phyloP scores from a whole-genome alignment of 2,888 invertebrate species.

The Dione vanillae region DNA sequence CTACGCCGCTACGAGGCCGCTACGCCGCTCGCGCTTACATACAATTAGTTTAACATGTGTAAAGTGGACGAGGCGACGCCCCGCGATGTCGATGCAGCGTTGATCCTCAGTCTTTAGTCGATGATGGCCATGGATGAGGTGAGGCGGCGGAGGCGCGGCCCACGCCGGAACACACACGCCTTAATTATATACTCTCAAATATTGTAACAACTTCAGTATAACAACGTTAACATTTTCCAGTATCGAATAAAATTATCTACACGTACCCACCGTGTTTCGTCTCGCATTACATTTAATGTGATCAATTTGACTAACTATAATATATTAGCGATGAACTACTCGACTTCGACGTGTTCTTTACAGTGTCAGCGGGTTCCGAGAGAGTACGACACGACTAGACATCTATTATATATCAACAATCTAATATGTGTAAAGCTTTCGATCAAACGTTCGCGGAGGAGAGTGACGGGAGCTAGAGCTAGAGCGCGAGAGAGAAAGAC shows the following conservation, averaged over 20 bases:
- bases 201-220: slow-evolving; percentile 85
- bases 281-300: slow-evolving; percentile 55
- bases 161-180: slow-evolving; percentile 50
- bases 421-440: slow-evolving; percentile 45
- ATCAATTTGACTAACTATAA: slow-evolving; percentile 75
- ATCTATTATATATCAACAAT: slow-evolving; percentile 45
- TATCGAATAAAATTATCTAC: slow-evolving; percentile 75
- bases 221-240: slow-evolving; percentile 83
- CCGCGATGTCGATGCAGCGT: slow-evolving; percentile 70
- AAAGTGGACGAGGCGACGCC: slow-evolving; percentile 76
- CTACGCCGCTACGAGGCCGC: slow-evolving; percentile 82
- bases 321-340: slow-evolving; percentile 66
- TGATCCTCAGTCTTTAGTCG: slow-evolving; percentile 84
- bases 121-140: slow-evolving; percentile 72
- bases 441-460: slow-evolving; percentile 39
- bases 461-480: background rate
- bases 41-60: slow-evolving; percentile 84
- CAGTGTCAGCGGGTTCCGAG: slow-evolving; percentile 45
- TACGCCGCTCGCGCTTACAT: slow-evolving; percentile 76
- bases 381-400: slow-evolving; percentile 45
- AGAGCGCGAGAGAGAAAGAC: background rate
- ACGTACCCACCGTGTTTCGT: slow-evolving; percentile 60
- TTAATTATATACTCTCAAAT: slow-evolving; percentile 84
- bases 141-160: no score
- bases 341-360: slow-evolving; percentile 52